Conservation (phyloP, 2,888 invertebrate species). For the Lepidocyrtinus sp. region DNA sequence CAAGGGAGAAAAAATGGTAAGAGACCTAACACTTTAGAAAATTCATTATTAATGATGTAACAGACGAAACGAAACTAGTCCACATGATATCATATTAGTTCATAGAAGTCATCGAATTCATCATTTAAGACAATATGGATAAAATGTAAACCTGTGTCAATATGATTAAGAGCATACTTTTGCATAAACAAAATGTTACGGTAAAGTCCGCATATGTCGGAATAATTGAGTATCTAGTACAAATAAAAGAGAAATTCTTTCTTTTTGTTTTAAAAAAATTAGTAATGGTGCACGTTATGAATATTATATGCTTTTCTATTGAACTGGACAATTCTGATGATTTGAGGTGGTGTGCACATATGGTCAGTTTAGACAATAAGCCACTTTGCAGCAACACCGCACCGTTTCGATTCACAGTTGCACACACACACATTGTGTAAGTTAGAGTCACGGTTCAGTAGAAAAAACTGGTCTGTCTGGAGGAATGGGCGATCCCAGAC, state of each 20-base stretch:
- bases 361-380: not conserved
- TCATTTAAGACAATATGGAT: not conserved
- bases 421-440: too few species aligned
- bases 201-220: conserved; percentile 7
- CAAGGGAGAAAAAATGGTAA: not conserved
- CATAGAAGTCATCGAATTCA: not conserved
- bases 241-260: not conserved
- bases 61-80: conserved; percentile 39
- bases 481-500: not conserved
- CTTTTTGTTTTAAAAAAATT: conserved; percentile 9
- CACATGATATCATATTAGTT: conserved; percentile 25
- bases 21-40: not conserved
- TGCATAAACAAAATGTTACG: conserved; percentile 4
- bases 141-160: conserved; percentile 1
- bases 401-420: conserved; percentile 11
- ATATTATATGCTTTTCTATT: not conserved
- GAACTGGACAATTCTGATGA: conserved; percentile 12
- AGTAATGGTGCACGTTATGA: not conserved
- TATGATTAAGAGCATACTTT: conserved; percentile 3
- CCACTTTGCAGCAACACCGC: conserved; percentile 17
- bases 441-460: too few species aligned
- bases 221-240: conserved; percentile 9
- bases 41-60: conserved; percentile 44
- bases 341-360: conserved; percentile 15
- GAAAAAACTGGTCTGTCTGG: conserved; percentile 16